A percentile compares a stretch with the other conserved stretches of the same genome.
These are phyloP conservation scores for Garra rufa DNA, from an alignment of 2,113 vertebrate species.

Conservation along the genomic window DNA sequence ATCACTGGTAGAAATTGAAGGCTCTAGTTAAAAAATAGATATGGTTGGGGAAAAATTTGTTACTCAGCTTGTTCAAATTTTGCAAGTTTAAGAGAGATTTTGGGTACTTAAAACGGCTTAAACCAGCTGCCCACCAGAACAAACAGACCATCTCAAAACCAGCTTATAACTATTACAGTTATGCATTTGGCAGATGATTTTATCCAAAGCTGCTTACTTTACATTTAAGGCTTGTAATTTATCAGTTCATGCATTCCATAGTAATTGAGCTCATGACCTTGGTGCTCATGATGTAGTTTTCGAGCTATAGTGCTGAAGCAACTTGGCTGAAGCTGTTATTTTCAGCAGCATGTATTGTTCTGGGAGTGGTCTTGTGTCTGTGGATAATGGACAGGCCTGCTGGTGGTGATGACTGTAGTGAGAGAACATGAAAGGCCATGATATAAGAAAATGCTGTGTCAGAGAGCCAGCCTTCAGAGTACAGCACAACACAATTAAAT, in stretches of 20 bases:
- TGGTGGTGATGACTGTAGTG: slow-evolving; percentile 8
- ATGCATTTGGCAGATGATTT: not conserved
- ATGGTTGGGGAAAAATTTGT: no score
- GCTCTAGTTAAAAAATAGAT: no score
- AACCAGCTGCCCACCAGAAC: no score
- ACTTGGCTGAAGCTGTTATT: not conserved
- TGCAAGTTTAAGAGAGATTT: no score
- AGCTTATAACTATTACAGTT: not conserved
- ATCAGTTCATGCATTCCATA: not conserved
- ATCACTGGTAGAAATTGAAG: no score
- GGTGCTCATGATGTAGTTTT: not conserved
- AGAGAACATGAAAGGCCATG: slow-evolving; percentile 22
- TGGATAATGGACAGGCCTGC: slow-evolving; percentile 13
- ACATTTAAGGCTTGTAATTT: not conserved
- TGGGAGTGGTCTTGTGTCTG: not conserved
- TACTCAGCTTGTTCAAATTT: no score
- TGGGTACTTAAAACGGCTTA: no score
- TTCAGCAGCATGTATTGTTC: slow-evolving; percentile 10
- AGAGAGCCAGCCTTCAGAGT: not conserved
- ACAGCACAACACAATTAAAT: slow-evolving; percentile 30
- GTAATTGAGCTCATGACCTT: not conserved
- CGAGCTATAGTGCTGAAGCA: not conserved
- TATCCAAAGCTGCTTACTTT: not conserved
- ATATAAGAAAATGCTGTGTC: slow-evolving; percentile 24
- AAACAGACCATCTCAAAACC: not conserved